A percentile compares a stretch with the other conserved stretches of the same genome.
phyloP scores from a whole-genome alignment of 2,888 invertebrate genomes.

The Pheosia gnoma region DNA sequence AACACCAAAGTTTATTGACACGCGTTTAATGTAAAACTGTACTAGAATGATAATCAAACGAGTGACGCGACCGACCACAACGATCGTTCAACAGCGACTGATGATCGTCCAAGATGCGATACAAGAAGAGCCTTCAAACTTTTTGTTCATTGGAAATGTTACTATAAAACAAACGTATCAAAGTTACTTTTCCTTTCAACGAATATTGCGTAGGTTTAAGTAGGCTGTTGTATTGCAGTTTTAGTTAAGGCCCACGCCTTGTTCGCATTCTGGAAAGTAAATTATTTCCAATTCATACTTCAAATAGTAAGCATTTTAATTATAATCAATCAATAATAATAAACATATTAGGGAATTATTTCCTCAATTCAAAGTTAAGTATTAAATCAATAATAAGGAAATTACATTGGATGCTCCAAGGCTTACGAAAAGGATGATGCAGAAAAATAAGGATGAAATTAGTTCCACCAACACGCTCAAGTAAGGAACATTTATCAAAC shows the following conservation, averaged over 20 bases:
- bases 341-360: too few relatives aligned
- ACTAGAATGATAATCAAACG: conserved; percentile 16
- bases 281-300: neutral
- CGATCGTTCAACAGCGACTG: conserved; percentile 59
- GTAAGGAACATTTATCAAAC: too few relatives aligned
- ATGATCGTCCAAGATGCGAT: conserved; percentile 49
- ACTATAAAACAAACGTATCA: conserved; percentile 41
- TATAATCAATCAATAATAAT: too few relatives aligned
- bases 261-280: conserved; percentile 18
- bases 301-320: neutral
- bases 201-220: conserved; percentile 17
- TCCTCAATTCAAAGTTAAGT: too few relatives aligned
- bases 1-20: conserved; percentile 57
- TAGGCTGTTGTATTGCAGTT: conserved; percentile 42
- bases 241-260: conserved; percentile 35
- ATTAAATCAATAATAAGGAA: too few relatives aligned
- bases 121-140: conserved; percentile 47
- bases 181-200: conserved; percentile 24
- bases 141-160: conserved; percentile 43
- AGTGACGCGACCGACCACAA: conserved; percentile 49
- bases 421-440: too few relatives aligned
- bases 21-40: conserved; percentile 45
- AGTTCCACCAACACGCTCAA: too few relatives aligned
- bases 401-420: too few relatives aligned
- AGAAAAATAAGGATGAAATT: too few relatives aligned